Conservation (phyloP, 2,797 vertebrate species). For the Potorous gilbertii region DNA sequence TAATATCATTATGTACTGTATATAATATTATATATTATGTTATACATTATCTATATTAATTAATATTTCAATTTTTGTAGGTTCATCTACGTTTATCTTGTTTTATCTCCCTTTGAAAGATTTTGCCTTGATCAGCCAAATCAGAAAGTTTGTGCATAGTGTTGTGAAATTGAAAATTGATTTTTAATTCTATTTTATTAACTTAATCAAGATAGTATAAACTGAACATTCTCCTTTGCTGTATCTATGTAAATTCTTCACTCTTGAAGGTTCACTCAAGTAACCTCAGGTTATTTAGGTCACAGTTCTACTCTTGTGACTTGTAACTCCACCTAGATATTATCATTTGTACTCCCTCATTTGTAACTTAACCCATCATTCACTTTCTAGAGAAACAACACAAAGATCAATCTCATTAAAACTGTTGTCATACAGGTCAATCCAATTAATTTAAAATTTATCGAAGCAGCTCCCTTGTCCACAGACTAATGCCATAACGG, state of each 20-base stretch:
- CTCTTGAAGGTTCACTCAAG: no score
- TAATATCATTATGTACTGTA: no score
- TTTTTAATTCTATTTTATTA: neutral
- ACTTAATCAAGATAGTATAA: neutral
- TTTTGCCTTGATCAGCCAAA: no score
- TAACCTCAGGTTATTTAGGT: no score
- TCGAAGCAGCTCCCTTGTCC: neutral
- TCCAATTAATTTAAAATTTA: neutral
- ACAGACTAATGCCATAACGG: neutral
- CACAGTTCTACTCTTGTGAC: neutral
- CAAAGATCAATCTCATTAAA: neutral
- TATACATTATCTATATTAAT: neutral
- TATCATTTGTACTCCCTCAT: neutral
- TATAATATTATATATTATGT: no score
- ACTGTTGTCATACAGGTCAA: no score
- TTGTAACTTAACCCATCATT: neutral
- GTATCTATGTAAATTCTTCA: no score
- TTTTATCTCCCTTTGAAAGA: no score
- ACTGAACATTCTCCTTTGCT: no score
- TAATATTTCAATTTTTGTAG: neutral
- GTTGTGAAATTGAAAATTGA: neutral
- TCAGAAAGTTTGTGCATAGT: no score
- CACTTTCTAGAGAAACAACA: neutral
- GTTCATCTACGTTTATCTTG: neutral
- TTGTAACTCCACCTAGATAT: neutral